These are phyloP conservation scores for Caenorhabditis sp. DNA, from an alignment of 2,888 invertebrate genomes.

Conservation along the genomic window DNA sequence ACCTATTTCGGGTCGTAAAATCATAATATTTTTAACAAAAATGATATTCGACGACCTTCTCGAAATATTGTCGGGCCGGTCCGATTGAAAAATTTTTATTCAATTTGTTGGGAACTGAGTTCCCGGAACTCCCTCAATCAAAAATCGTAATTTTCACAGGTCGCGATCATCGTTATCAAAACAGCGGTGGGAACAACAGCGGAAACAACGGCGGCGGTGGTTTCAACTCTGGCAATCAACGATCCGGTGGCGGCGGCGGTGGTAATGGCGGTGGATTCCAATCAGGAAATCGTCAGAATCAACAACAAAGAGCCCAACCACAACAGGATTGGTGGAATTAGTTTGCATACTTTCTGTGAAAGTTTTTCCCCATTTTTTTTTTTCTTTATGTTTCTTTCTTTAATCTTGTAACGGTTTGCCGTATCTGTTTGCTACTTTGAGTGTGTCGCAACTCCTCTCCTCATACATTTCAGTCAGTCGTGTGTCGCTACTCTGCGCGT, in stretches of 20 bases:
- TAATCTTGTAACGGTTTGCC: background rate
- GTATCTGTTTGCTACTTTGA: background rate
- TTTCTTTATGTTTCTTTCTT: constrained; percentile 2
- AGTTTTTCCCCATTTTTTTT: constrained; percentile 1
- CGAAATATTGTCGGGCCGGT: too few species aligned
- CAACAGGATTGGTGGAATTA: constrained; percentile 40
- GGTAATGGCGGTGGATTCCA: constrained; percentile 31
- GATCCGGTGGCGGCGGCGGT: constrained; percentile 28
- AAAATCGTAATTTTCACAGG: constrained; percentile 27
- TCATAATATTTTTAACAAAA: too few species aligned
- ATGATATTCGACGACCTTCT: too few species aligned
- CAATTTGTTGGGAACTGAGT: too few species aligned
- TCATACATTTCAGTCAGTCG: constrained; percentile 13
- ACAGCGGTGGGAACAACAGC: constrained; percentile 33
- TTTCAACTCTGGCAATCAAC: constrained; percentile 15
- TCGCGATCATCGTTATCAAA: constrained; percentile 68
- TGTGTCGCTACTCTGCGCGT: constrained; percentile 9
- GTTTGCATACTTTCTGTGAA: background rate
- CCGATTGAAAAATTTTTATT: too few species aligned
- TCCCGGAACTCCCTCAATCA: too few species aligned
- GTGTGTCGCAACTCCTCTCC: constrained; percentile 14
- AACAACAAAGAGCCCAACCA: constrained; percentile 31
- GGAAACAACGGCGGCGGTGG: constrained; percentile 35
- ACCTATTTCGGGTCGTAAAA: too few species aligned
- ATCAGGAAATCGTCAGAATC: constrained; percentile 13